Conservation (phyloP, 2,113 vertebrate genomes). For the Henicopernis longicauda region DNA sequence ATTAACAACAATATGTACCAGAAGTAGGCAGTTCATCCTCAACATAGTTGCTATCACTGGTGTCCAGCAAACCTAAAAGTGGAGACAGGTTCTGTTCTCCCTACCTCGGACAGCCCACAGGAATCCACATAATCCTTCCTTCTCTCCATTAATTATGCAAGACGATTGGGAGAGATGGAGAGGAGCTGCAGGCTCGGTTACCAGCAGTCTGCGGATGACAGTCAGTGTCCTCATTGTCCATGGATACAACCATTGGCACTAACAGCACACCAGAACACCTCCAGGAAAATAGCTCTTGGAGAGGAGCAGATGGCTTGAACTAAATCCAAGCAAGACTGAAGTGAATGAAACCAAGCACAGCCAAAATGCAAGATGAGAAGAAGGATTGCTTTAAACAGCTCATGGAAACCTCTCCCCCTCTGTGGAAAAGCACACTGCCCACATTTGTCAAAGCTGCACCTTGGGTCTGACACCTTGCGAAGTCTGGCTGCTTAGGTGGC, state of each 20-base stretch:
- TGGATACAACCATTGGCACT: not conserved
- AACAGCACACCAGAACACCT: not conserved
- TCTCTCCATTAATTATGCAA: not conserved
- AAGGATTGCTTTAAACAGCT: constrained; percentile 16
- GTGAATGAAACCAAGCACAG: constrained; percentile 8
- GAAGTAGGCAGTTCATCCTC: not conserved
- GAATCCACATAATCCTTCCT: not conserved
- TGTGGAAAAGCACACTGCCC: not conserved
- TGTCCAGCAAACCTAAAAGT: not conserved
- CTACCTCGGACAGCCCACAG: not conserved
- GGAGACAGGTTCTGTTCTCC: not conserved
- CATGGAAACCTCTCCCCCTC: not conserved
- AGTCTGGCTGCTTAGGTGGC: constrained; percentile 27
- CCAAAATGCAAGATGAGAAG: not conserved
- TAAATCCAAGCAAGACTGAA: constrained; percentile 37
- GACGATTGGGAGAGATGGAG: not conserved
- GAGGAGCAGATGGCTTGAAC: constrained; percentile 52
- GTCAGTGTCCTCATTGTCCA: not conserved
- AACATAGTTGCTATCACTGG: rapidly evolving
- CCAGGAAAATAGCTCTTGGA: constrained; percentile 22
- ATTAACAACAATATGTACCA: not conserved
- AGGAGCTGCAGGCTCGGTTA: not conserved
- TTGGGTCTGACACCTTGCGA: constrained; percentile 41
- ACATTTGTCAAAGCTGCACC: constrained; percentile 18
- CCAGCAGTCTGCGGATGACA: not conserved